Evolutionary conservation across 2,797 vertebrate genomes (phyloP).

Genomic region (Pangasius krempfi): DNA sequence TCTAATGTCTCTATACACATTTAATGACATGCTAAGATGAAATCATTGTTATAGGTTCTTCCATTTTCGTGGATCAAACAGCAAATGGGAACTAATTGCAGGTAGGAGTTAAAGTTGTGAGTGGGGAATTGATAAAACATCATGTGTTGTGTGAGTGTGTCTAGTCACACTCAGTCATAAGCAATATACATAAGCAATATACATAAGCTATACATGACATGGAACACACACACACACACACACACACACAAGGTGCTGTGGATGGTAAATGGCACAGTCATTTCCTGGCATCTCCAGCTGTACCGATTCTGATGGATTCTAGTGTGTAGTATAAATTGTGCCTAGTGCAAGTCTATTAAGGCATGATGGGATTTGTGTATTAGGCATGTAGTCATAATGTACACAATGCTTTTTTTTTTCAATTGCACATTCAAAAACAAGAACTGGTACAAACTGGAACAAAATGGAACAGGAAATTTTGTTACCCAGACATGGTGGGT

Average conservation of each 20-base stretch:
- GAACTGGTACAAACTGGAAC: neutral
- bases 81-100: neutral
- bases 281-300: conserved; percentile 7
- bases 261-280: neutral
- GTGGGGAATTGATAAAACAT: neutral
- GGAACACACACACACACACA: neutral
- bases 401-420: neutral
- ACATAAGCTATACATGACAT: neutral
- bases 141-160: neutral
- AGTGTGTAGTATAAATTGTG: neutral
- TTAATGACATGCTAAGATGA: neutral
- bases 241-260: neutral
- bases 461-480: neutral
- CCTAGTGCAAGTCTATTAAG: neutral
- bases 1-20: neutral
- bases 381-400: neutral
- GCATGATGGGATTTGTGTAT: neutral
- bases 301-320: neutral
- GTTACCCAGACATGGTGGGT: neutral
- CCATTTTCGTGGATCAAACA: neutral
- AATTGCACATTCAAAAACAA: neutral
- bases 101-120: neutral
- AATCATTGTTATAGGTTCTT: neutral
- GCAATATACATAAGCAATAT: too few species aligned
- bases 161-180: neutral